phyloP scores from a whole-genome alignment of 2,113 vertebrate genomes.

The Benitochromis conjunctus region DNA sequence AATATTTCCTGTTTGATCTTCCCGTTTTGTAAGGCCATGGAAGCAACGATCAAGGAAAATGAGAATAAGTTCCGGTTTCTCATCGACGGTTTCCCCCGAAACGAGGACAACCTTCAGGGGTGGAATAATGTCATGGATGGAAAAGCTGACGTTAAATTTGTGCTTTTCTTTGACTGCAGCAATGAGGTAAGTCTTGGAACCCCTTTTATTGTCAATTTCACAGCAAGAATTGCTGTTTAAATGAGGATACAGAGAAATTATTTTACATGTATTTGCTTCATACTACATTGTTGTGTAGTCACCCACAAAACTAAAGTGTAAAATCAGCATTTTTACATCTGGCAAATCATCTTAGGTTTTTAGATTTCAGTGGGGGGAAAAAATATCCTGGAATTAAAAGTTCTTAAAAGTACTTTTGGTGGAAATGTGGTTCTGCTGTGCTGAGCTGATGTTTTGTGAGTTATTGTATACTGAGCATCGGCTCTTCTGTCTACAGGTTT shows the following conservation, averaged over 20 bases:
- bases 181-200: constrained; percentile 78
- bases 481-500: constrained; percentile 75
- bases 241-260: neutral
- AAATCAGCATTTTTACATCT: neutral
- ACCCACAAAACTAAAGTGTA: neutral
- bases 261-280: neutral
- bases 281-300: neutral
- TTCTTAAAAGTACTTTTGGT: neutral
- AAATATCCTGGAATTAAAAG: neutral
- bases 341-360: neutral
- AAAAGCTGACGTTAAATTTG: constrained; percentile 91
- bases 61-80: constrained; percentile 89
- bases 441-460: neutral
- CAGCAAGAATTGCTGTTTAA: neutral
- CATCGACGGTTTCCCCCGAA: constrained; percentile 97
- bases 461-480: neutral
- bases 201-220: neutral
- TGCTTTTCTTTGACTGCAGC: constrained; percentile 95
- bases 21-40: constrained; percentile 63
- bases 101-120: constrained; percentile 94
- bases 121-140: constrained; percentile 89
- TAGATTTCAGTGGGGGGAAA: neutral
- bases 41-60: constrained; percentile 85
- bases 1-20: neutral
- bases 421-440: neutral